Conservation (phyloP, 2,888 invertebrate genomes). For the Dastarcus helophoroides region DNA sequence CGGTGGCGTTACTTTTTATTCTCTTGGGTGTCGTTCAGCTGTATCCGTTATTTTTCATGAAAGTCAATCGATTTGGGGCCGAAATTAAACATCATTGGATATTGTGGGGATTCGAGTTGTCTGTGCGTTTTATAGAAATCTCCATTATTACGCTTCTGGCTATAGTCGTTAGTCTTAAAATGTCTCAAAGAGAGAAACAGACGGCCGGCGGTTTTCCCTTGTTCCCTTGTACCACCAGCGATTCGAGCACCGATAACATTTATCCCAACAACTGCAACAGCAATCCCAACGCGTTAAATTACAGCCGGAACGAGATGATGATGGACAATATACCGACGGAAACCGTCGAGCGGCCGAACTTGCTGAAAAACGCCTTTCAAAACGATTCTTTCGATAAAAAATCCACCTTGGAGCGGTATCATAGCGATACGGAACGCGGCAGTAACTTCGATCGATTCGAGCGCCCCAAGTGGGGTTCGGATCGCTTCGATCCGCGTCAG, state of each 20-base stretch:
- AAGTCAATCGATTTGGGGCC: slow-evolving; percentile 38
- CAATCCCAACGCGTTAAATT: slow-evolving; percentile 75
- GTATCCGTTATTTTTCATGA: slow-evolving; percentile 63
- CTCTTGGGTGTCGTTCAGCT: slow-evolving; percentile 74
- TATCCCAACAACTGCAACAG: slow-evolving; percentile 80
- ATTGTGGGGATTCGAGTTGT: slow-evolving; percentile 85
- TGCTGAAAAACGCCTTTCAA: slow-evolving; percentile 45
- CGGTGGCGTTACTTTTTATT: slow-evolving; percentile 74
- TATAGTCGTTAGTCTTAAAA: slow-evolving; percentile 66
- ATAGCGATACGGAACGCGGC: slow-evolving; percentile 45
- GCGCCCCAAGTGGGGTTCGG: slow-evolving; percentile 43
- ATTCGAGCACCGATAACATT: slow-evolving; percentile 75
- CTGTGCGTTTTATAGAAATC: slow-evolving; percentile 73
- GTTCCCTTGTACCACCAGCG: slow-evolving; percentile 71
- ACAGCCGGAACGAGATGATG: slow-evolving; percentile 46
- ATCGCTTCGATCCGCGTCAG: slow-evolving; percentile 47
- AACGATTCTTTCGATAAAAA: slow-evolving; percentile 53
- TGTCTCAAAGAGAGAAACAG: slow-evolving; percentile 62
- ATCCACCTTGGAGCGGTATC: slow-evolving; percentile 50
- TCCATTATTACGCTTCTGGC: slow-evolving; percentile 76
- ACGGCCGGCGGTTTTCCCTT: slow-evolving; percentile 63
- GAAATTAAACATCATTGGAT: slow-evolving; percentile 71
- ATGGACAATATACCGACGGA: slow-evolving; percentile 38
- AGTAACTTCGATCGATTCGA: slow-evolving; percentile 41
- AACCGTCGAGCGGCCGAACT: slow-evolving; percentile 41